phyloP scores from a whole-genome alignment of 2,888 invertebrate genomes.

The Sisyra nigra region DNA sequence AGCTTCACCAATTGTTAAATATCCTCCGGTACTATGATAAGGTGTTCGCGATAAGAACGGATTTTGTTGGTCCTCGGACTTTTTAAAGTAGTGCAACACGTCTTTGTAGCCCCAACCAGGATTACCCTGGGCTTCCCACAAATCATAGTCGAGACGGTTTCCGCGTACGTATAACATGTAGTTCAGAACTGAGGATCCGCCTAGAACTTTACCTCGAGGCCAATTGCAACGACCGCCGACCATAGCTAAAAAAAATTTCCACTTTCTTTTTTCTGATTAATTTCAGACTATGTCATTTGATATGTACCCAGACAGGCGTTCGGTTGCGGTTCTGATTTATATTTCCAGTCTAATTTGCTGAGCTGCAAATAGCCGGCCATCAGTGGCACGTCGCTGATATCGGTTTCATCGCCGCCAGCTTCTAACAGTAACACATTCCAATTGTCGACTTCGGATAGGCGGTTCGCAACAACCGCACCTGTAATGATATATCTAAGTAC shows the following conservation, averaged over 20 bases:
- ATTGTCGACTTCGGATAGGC: constrained; percentile 59
- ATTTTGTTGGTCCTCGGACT: constrained; percentile 81
- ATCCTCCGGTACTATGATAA: constrained; percentile 67
- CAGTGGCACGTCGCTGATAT: constrained; percentile 76
- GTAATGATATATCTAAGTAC: no score
- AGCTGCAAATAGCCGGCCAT: constrained; percentile 77
- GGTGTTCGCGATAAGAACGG: constrained; percentile 65
- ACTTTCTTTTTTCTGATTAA: constrained; percentile 7
- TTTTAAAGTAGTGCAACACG: constrained; percentile 71
- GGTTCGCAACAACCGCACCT: constrained; percentile 74
- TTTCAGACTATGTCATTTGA: no score
- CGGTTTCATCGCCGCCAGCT: constrained; percentile 82
- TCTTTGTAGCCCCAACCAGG: constrained; percentile 76
- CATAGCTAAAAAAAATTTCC: constrained; percentile 32
- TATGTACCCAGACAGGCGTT: constrained; percentile 70
- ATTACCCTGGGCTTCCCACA: constrained; percentile 76
- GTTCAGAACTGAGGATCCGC: constrained; percentile 78
- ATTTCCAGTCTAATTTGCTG: constrained; percentile 81
- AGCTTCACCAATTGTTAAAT: constrained; percentile 70
- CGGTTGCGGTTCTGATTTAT: constrained; percentile 79
- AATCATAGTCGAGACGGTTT: constrained; percentile 77
- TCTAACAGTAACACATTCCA: constrained; percentile 72
- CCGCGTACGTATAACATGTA: constrained; percentile 86
- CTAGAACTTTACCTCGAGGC: constrained; percentile 84
- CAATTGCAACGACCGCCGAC: constrained; percentile 71